Evolutionary conservation across 2,797 vertebrate genomes (phyloP).

Genomic region (Myiothlypis chrysogaster): DNA sequence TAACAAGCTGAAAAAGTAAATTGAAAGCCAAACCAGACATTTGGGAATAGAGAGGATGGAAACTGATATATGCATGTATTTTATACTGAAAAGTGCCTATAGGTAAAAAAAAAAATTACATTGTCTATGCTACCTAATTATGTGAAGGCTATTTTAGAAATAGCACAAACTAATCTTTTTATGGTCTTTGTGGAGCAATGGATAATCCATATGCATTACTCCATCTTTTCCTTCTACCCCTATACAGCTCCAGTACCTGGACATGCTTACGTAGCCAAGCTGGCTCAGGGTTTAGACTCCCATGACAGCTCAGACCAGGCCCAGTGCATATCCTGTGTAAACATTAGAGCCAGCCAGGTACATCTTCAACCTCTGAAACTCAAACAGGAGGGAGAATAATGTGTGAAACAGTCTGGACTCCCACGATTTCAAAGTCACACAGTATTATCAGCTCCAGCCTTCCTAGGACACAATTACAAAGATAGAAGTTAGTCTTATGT

Average conservation of each 20-base stretch:
- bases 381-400: background rate
- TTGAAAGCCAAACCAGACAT: background rate
- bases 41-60: background rate
- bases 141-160: background rate
- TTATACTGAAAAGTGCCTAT: background rate
- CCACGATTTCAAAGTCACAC: background rate
- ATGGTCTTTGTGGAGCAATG: background rate
- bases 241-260: no score
- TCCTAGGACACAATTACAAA: background rate
- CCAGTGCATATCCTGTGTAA: background rate
- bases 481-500: background rate
- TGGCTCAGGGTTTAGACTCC: background rate
- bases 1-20: background rate
- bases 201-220: background rate
- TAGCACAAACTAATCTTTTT: background rate
- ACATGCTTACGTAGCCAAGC: fast-evolving
- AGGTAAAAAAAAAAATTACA: background rate
- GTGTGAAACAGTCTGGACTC: fast-evolving
- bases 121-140: background rate
- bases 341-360: background rate
- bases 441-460: background rate
- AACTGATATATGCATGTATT: background rate
- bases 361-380: background rate
- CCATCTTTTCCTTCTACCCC: background rate
- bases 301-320: fast-evolving